Conservation (phyloP, 1,140 invertebrate species). For the Pomacea maculata region DNA sequence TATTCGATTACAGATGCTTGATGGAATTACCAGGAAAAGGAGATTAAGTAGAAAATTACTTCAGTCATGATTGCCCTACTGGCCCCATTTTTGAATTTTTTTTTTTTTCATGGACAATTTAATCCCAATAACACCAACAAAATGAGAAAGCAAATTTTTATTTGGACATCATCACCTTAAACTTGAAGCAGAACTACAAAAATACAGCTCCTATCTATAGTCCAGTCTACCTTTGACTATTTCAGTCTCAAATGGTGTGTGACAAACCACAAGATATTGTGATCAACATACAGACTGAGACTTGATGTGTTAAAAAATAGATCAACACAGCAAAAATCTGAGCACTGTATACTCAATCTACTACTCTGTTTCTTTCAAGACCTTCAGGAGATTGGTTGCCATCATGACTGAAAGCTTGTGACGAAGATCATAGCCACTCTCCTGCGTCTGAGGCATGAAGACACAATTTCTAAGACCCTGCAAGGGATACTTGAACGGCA, state of each 20-base stretch:
- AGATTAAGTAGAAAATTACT: too few relatives aligned
- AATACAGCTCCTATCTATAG: not conserved
- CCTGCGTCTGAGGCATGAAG: slow-evolving; percentile 42
- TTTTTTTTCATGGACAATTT: too few relatives aligned
- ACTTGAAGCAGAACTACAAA: not conserved
- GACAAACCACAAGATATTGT: not conserved
- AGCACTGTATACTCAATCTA: not conserved
- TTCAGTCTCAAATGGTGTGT: not conserved
- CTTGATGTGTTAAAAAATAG: not conserved
- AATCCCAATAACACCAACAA: too few relatives aligned
- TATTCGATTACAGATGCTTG: too few relatives aligned
- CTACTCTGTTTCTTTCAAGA: slow-evolving; percentile 17
- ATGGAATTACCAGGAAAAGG: too few relatives aligned
- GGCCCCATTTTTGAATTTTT: too few relatives aligned
- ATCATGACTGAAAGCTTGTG: slow-evolving; percentile 30
- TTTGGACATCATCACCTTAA: too few relatives aligned
- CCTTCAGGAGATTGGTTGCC: slow-evolving; percentile 29
- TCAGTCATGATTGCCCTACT: too few relatives aligned
- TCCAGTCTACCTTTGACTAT: not conserved
- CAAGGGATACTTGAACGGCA: slow-evolving; percentile 39
- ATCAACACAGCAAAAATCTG: not conserved
- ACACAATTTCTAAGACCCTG: slow-evolving; percentile 42
- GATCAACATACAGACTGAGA: not conserved
- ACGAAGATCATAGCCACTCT: slow-evolving; percentile 31
- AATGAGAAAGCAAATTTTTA: too few relatives aligned